These are phyloP conservation scores for Notothenia coriiceps DNA, from an alignment of 2,113 vertebrate genomes.

Conservation along the genomic window DNA sequence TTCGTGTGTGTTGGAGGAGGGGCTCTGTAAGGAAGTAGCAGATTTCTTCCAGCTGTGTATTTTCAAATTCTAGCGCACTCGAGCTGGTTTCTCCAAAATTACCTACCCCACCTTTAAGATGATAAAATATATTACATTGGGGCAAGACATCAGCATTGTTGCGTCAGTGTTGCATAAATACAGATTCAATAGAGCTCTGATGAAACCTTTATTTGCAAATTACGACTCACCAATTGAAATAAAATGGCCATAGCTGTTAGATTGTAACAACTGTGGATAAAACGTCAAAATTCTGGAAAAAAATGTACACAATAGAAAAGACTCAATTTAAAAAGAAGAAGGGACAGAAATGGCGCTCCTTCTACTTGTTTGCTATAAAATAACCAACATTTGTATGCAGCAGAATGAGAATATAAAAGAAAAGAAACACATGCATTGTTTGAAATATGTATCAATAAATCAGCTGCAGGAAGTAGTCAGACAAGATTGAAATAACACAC, in stretches of 20 bases:
- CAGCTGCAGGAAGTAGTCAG: background rate
- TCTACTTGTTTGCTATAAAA: background rate
- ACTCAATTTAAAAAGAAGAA: background rate
- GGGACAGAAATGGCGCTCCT: background rate
- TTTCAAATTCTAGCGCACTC: too few species aligned
- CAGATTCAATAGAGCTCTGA: background rate
- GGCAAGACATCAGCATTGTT: background rate
- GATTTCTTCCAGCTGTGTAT: too few species aligned
- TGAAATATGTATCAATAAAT: background rate
- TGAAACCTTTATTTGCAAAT: background rate
- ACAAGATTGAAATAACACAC: background rate
- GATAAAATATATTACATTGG: background rate
- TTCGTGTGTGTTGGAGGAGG: too few species aligned
- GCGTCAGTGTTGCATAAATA: background rate
- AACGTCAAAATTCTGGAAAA: background rate
- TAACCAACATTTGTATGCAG: background rate
- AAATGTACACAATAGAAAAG: background rate
- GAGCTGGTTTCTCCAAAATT: too few species aligned
- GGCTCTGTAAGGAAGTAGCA: too few species aligned
- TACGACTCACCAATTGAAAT: background rate
- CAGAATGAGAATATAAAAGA: background rate
- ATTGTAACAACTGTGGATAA: background rate
- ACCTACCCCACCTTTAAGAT: background rate
- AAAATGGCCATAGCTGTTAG: background rate
- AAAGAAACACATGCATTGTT: background rate